These are phyloP conservation scores for Keiferia lycopersicella DNA, from an alignment of 2,888 invertebrate genomes.

Conservation along the genomic window DNA sequence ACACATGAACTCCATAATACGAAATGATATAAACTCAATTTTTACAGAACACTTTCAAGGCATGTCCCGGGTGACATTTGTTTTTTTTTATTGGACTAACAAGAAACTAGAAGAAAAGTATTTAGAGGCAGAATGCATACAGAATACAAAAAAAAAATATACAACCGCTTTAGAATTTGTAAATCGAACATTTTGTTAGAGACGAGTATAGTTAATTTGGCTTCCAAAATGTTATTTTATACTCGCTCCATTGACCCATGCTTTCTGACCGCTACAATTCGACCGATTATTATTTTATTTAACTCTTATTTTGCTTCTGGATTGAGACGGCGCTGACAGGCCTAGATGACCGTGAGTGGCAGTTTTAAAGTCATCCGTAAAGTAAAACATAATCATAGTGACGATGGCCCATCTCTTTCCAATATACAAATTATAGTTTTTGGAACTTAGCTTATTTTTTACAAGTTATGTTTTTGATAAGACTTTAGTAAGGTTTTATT, in stretches of 20 bases:
- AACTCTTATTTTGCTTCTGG: conserved; percentile 36
- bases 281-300: conserved; percentile 43
- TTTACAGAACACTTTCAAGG: no score
- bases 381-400: conserved; percentile 26
- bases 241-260: background rate
- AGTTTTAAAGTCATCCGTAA: conserved; percentile 23
- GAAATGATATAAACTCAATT: no score
- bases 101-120: no score
- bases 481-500: background rate
- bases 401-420: conserved; percentile 26
- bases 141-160: no score
- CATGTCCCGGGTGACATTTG: no score
- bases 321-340: conserved; percentile 30
- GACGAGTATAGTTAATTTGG: no score
- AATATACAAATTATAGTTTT: conserved; percentile 22
- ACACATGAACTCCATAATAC: no score
- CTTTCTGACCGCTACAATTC: conserved; percentile 14
- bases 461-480: background rate
- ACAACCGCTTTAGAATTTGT: no score
- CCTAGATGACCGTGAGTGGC: conserved; percentile 28
- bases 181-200: no score
- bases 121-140: no score
- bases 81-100: no score
- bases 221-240: no score
- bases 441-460: conserved; percentile 12